Conservation (phyloP, 2,797 vertebrate genomes). For the Bradypodion ventrale region DNA sequence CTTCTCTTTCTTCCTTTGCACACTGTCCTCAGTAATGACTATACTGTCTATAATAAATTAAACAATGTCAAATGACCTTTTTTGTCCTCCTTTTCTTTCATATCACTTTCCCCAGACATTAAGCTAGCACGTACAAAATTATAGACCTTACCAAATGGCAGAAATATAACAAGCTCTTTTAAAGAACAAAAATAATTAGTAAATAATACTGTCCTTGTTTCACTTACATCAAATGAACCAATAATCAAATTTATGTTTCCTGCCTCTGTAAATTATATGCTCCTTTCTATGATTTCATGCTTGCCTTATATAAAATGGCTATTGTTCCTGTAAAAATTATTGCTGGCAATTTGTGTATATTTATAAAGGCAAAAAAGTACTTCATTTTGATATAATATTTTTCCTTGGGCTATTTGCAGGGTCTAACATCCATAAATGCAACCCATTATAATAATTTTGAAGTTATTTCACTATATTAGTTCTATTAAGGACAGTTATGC, state of each 20-base stretch:
- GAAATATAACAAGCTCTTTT: slow-evolving; percentile 31
- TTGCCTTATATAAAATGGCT: not conserved
- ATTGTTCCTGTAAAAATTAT: slow-evolving; percentile 3
- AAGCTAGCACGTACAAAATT: slow-evolving; percentile 6
- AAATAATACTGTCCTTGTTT: slow-evolving; percentile 3
- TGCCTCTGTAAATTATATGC: not conserved
- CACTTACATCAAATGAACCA: slow-evolving; percentile 1
- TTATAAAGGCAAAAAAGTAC: slow-evolving; percentile 16
- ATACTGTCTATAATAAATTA: slow-evolving; percentile 25
- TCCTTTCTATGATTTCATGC: not conserved
- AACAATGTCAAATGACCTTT: not conserved
- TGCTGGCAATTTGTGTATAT: slow-evolving; percentile 9
- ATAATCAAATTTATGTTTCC: slow-evolving; percentile 18
- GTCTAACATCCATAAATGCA: not conserved
- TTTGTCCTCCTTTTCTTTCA: not conserved
- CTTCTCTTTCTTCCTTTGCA: slow-evolving; percentile 25
- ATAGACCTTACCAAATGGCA: slow-evolving; percentile 1
- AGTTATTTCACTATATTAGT: not conserved
- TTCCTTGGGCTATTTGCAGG: slow-evolving; percentile 24
- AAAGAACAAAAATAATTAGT: not conserved
- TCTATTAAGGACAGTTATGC: slow-evolving; percentile 9
- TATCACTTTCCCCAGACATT: not conserved
- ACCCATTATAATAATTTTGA: slow-evolving; percentile 12
- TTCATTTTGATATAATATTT: slow-evolving; percentile 1
- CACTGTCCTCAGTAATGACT: not conserved